phyloP scores from a whole-genome alignment of 2,797 vertebrate species.

The Anguilla pacifica region DNA sequence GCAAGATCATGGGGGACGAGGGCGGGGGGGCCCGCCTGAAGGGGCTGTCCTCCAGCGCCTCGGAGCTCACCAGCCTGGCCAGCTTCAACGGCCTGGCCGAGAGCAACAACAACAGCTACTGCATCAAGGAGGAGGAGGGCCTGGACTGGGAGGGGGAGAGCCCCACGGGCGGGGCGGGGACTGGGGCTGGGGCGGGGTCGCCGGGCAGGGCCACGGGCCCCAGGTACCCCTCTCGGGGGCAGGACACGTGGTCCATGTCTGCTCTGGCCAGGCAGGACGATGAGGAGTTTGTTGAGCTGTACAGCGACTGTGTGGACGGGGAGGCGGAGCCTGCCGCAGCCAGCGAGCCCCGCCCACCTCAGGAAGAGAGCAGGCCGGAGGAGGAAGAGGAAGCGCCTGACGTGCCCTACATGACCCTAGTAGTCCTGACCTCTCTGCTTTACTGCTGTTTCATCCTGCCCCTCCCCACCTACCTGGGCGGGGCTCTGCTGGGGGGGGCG shows the following conservation, averaged over 20 bases:
- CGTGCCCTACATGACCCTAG: slow-evolving; percentile 79
- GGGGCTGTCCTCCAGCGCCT: slow-evolving; percentile 87
- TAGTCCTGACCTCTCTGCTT: slow-evolving; percentile 80
- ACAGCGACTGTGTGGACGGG: slow-evolving; percentile 85
- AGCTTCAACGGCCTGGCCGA: slow-evolving; percentile 81
- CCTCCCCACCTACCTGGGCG: slow-evolving; percentile 83
- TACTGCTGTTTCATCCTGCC: slow-evolving; percentile 90
- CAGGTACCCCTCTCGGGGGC: slow-evolving; percentile 69
- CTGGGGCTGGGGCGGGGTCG: slow-evolving; percentile 30
- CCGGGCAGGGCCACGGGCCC: slow-evolving; percentile 41
- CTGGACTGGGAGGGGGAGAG: slow-evolving; percentile 74
- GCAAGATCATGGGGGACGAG: slow-evolving; percentile 95
- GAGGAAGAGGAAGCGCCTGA: slow-evolving; percentile 66
- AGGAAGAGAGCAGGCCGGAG: slow-evolving; percentile 60
- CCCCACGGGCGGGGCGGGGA: neutral
- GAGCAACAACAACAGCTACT: slow-evolving; percentile 87
- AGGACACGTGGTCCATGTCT: slow-evolving; percentile 89
- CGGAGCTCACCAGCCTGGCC: slow-evolving; percentile 83
- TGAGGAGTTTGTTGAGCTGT: slow-evolving; percentile 91
- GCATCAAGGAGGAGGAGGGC: slow-evolving; percentile 93
- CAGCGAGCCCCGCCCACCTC: slow-evolving; percentile 74
- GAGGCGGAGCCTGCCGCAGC: slow-evolving; percentile 67
- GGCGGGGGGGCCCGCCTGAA: slow-evolving; percentile 82
- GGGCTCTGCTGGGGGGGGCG: slow-evolving; percentile 82
- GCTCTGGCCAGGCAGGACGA: slow-evolving; percentile 89